These are phyloP conservation scores for Melinaea marsaeus DNA, from an alignment of 2,888 invertebrate species.

Conservation along the genomic window DNA sequence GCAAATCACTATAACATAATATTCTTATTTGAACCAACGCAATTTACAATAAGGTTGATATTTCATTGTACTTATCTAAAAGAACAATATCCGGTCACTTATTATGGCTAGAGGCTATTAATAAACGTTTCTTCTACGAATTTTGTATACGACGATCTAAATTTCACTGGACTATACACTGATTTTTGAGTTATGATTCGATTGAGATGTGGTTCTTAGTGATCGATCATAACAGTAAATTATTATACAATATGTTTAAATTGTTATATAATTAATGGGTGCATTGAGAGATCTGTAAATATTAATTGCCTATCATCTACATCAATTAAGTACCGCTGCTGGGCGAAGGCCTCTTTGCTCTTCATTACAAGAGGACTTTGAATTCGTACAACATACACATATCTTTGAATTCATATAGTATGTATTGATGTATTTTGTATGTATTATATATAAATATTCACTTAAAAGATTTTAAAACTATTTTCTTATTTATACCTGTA, in stretches of 20 bases:
- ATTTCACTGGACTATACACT: constrained; percentile 62
- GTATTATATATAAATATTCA: too few species aligned
- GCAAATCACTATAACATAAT: constrained; percentile 48
- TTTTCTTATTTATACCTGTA: too few species aligned
- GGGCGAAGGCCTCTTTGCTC: not conserved
- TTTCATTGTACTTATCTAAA: constrained; percentile 26
- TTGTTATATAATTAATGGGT: constrained; percentile 29
- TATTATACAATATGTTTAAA: constrained; percentile 29
- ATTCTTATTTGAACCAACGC: constrained; percentile 34
- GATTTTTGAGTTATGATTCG: constrained; percentile 49
- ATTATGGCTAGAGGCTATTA: constrained; percentile 68
- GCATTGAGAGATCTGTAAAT: constrained; percentile 18
- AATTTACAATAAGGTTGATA: constrained; percentile 17
- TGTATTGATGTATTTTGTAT: too few species aligned
- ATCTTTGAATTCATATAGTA: too few species aligned
- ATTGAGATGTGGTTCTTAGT: constrained; percentile 44
- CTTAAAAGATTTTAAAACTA: too few species aligned
- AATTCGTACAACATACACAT: too few species aligned
- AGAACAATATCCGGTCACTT: constrained; percentile 67
- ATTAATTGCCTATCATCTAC: constrained; percentile 16
- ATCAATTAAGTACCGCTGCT: constrained; percentile 5
- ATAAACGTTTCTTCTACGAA: constrained; percentile 64
- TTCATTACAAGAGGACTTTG: too few species aligned
- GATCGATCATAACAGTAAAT: constrained; percentile 40
- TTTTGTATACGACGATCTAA: constrained; percentile 59